Evolutionary conservation across 2,797 vertebrate genomes (phyloP), one percentile per base, ranked within the genome.

Genomic region (Tokudaia tokunoshimensis): DNA sequence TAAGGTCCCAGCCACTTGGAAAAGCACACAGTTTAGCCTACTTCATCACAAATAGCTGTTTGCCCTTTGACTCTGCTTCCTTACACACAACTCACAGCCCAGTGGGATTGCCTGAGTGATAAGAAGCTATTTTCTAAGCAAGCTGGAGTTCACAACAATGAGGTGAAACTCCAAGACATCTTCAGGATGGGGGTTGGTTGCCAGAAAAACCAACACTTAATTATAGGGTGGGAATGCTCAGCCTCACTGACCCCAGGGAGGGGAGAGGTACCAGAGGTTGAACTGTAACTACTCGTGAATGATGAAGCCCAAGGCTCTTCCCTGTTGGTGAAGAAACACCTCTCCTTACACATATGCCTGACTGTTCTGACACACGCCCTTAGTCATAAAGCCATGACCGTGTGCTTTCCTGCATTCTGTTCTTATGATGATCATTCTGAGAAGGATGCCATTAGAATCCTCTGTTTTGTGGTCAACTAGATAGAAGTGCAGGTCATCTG

Each of bases 1-100:
- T 47, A 94, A 79, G 92, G 92, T 50, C 81, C 55, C 10, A 92
- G 78, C 34, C 61, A n/a, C 75, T 22, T 72, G 83, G 72, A 70
- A 37, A 81, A 29, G 65, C 88, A 6, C 12, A 29, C 19, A 34
- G 37, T 50, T 52, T 79, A 92, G 50, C 61, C 13, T n/a, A 14
- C 3, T 57, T 50, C 15, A 89, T 24, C 41, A 82, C 37, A 94
- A 82, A 92, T 55, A 61, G 41, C 20, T 15, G 6, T n/a, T 70
- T 67, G 63, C 5, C 59, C 81, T 88, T 82, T 85, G 72, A 84
- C 34, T 91, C 61, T 52, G 50, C 9, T 76, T 91, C 52, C 70
- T 76, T 63, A 74, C n/a, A 47, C 41, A 72, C 76, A 95, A 29
- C 20, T 63, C 75, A 80, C 94, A 57, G 89, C 24, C 79, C 22